phyloP scores from a whole-genome alignment of 2,797 vertebrate genomes.

The Anas bahamensis region DNA sequence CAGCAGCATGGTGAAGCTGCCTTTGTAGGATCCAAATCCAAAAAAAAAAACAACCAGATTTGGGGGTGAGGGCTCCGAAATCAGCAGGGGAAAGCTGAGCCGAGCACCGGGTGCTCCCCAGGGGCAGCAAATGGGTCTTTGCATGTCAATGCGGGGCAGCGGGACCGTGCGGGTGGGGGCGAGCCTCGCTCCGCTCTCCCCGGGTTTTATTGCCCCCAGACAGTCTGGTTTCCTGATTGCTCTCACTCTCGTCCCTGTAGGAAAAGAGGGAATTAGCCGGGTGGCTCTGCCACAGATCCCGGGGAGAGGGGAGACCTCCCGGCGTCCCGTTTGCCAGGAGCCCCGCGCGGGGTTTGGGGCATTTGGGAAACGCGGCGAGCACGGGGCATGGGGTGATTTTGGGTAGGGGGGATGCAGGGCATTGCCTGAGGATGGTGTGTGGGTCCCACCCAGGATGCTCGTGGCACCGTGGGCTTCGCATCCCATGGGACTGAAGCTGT shows the following conservation, averaged over 20 bases:
- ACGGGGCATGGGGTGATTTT: fast-evolving
- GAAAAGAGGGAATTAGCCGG: slow-evolving; percentile 48
- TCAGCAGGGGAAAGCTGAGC: background rate
- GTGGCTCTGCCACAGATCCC: background rate
- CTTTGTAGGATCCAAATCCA: background rate
- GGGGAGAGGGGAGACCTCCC: background rate
- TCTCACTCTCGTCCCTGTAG: slow-evolving; percentile 68
- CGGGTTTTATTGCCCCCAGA: slow-evolving; percentile 77
- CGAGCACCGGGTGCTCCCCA: background rate
- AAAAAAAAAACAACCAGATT: background rate
- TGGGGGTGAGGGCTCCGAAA: background rate
- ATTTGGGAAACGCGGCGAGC: fast-evolving
- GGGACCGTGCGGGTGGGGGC: slow-evolving; percentile 9
- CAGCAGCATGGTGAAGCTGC: fast-evolving
- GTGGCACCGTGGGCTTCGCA: background rate
- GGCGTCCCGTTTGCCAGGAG: fast-evolving
- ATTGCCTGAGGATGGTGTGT: fast-evolving
- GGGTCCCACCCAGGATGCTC: background rate
- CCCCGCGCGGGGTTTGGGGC: fast-evolving
- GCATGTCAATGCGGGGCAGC: slow-evolving; percentile 59
- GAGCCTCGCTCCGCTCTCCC: slow-evolving; percentile 19
- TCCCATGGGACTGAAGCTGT: background rate
- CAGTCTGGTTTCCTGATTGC: slow-evolving; percentile 77
- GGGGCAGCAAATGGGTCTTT: slow-evolving; percentile 32
- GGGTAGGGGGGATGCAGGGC: background rate